Evolutionary conservation across 2,113 vertebrate genomes (phyloP).

Genomic region (Ophiodon elongatus): DNA sequence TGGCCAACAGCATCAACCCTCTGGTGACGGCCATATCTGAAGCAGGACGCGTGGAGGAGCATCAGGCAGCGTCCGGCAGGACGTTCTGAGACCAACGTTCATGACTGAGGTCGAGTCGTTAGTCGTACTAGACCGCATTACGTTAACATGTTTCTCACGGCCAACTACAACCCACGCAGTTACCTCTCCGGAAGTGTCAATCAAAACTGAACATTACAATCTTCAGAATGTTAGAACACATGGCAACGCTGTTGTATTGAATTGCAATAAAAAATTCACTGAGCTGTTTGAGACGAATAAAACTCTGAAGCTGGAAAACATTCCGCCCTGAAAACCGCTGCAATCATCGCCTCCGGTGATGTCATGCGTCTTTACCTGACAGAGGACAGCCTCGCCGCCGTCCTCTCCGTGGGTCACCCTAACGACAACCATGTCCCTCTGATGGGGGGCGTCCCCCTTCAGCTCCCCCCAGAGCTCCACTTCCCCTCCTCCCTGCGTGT

Average conservation of each 20-base stretch:
- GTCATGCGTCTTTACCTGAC: slow-evolving; percentile 86
- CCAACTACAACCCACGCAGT: neutral
- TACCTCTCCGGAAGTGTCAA: neutral
- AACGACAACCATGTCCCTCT: slow-evolving; percentile 85
- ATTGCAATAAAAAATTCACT: neutral
- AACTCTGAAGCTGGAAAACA: neutral
- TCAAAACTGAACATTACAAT: neutral
- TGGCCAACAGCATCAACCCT: neutral
- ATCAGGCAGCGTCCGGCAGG: neutral
- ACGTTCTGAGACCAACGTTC: neutral
- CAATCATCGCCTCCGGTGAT: neutral
- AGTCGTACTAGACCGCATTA: too few relatives aligned
- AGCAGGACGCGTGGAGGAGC: neutral
- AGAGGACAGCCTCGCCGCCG: slow-evolving; percentile 92
- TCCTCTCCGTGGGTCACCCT: slow-evolving; percentile 81
- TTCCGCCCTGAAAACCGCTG: neutral
- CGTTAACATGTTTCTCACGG: too few relatives aligned
- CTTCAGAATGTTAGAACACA: neutral
- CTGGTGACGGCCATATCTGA: neutral
- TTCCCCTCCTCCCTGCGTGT: slow-evolving; percentile 52
- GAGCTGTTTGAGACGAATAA: neutral
- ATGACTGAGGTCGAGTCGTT: neutral
- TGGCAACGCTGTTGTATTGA: neutral
- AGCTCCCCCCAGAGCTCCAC: slow-evolving; percentile 86
- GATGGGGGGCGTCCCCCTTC: slow-evolving; percentile 52